Conservation (phyloP, 2,113 vertebrate genomes). For the Pitta sordida region DNA sequence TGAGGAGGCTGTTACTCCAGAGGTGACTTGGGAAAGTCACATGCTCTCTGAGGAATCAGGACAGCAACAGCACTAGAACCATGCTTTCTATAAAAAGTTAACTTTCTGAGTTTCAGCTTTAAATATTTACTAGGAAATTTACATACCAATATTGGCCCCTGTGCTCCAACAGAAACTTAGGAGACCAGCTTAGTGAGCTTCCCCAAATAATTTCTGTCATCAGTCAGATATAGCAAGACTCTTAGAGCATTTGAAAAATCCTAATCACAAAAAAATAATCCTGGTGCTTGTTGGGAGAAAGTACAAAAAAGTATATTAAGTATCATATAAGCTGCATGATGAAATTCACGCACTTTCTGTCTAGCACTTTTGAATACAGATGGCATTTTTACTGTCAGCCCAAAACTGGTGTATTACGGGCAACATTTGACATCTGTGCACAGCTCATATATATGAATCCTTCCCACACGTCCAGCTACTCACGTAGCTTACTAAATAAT, state of each 20-base stretch:
- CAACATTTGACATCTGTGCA: slow-evolving; percentile 12
- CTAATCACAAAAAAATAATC: slow-evolving; percentile 7
- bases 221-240: neutral
- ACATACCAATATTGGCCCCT: neutral
- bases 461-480: neutral
- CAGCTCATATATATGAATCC: neutral
- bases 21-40: neutral
- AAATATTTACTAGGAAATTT: neutral
- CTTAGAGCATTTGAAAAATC: neutral
- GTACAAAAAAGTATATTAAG: neutral
- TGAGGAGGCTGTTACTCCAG: neutral
- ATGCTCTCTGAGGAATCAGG: fast-evolving
- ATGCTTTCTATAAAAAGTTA: neutral
- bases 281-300: neutral
- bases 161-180: neutral
- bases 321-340: neutral
- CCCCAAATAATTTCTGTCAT: neutral
- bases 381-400: neutral
- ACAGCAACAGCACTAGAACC: neutral
- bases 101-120: neutral
- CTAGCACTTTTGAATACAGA: neutral
- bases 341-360: neutral
- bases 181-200: neutral
- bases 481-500: neutral
- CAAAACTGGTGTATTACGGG: neutral